These are phyloP conservation scores for Lysiphlebus fabarum DNA, from an alignment of 1,140 invertebrate genomes.

Conservation along the genomic window DNA sequence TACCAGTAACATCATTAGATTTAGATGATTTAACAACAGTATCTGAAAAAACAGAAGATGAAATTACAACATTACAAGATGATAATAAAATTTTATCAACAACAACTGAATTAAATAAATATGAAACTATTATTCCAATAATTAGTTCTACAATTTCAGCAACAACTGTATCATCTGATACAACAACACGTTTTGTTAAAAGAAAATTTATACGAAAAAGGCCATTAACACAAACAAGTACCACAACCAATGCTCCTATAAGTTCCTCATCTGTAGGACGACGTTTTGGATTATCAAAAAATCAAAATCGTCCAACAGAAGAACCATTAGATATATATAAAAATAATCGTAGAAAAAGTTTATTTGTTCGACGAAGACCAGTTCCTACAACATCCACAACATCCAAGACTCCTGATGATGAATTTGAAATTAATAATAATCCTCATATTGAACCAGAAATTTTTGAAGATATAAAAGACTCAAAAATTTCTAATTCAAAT, in stretches of 20 bases:
- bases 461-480: too few relatives aligned
- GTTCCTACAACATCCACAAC: conserved; percentile 21
- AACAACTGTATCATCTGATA: conserved; percentile 21
- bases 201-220: conserved; percentile 41
- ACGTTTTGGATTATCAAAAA: conserved; percentile 8
- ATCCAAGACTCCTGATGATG: conserved; percentile 2
- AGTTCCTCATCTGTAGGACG: background rate
- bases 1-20: conserved; percentile 6
- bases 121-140: conserved; percentile 2
- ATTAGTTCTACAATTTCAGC: conserved; percentile 10
- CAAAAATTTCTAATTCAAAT: too few relatives aligned
- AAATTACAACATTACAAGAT: background rate
- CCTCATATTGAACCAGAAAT: too few relatives aligned
- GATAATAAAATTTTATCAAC: background rate
- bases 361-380: conserved; percentile 38
- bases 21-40: background rate
- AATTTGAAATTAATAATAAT: background rate
- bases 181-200: conserved; percentile 30
- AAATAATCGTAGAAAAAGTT: conserved; percentile 36
- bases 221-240: conserved; percentile 16
- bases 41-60: background rate
- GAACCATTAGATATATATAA: conserved; percentile 12
- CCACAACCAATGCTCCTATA: background rate
- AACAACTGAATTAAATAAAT: conserved; percentile 1
- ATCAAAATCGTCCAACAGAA: conserved; percentile 1